phyloP scores from a whole-genome alignment of 2,113 vertebrate genomes.

The Dromiciops gliroides region DNA sequence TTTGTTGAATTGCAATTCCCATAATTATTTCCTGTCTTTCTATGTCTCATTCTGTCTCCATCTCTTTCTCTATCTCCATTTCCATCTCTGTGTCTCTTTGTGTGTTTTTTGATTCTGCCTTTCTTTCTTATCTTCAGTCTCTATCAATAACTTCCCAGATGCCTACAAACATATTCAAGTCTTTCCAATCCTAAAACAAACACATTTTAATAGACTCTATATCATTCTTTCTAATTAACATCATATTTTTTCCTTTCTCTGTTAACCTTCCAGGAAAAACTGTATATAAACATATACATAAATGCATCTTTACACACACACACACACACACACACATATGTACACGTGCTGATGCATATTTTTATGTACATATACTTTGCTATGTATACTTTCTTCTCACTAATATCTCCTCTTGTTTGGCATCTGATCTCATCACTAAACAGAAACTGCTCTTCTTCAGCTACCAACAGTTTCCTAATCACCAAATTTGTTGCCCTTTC shows the following conservation, averaged over 20 bases:
- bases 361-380: no score
- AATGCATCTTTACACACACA: background rate
- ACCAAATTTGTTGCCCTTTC: no score
- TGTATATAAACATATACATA: background rate
- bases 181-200: no score
- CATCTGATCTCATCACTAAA: no score
- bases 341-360: no score
- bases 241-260: no score
- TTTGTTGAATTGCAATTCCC: background rate
- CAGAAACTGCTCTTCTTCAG: no score
- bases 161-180: background rate
- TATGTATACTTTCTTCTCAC: no score
- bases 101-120: background rate
- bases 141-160: background rate
- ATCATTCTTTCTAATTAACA: background rate
- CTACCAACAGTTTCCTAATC: no score
- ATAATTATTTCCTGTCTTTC: background rate
- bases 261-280: background rate
- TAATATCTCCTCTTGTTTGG: background rate
- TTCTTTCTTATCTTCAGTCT: background rate
- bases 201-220: no score
- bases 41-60: background rate
- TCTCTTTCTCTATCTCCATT: background rate
- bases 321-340: background rate
- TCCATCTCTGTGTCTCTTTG: background rate